Conservation (phyloP, 2,888 invertebrate genomes). For the Drosophila bunnanda region DNA sequence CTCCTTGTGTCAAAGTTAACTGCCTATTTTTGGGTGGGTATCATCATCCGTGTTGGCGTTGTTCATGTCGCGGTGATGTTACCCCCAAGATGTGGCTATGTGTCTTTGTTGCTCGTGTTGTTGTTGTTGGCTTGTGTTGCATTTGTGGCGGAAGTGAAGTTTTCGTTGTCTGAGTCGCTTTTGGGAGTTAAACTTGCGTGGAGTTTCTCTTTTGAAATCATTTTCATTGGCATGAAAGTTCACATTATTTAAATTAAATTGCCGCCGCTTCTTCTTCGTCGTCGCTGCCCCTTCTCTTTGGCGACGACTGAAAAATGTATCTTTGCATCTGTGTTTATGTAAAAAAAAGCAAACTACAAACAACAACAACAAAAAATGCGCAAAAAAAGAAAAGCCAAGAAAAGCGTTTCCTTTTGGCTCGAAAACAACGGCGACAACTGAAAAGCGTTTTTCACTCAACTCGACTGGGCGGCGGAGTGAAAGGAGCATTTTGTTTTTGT, state of each 20-base stretch:
- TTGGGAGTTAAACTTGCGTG: conserved; percentile 39
- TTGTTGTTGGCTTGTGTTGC: conserved; percentile 37
- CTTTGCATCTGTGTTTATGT: conserved; percentile 57
- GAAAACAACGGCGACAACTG: conserved; percentile 52
- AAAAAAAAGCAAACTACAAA: conserved; percentile 3
- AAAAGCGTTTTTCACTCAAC: conserved; percentile 71
- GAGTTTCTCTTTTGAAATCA: conserved; percentile 77
- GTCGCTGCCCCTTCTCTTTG: conserved; percentile 20
- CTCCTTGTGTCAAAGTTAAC: conserved; percentile 5
- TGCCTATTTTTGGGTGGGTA: conserved; percentile 31
- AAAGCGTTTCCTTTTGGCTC: conserved; percentile 74
- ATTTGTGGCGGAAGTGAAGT: conserved; percentile 71
- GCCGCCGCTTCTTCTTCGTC: conserved; percentile 49
- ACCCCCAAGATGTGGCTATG: conserved; percentile 4
- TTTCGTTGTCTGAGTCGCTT: conserved; percentile 37
- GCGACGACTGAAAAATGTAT: conserved; percentile 50
- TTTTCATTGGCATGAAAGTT: conserved; percentile 80
- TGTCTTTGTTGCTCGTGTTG: conserved; percentile 15
- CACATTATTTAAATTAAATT: conserved; percentile 82
- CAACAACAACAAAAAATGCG: neutral
- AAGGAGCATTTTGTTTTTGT: conserved; percentile 67
- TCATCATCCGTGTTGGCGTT: conserved; percentile 28
- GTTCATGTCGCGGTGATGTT: conserved; percentile 6
- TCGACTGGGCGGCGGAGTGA: conserved; percentile 67
- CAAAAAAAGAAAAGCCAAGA: conserved; percentile 58